These are phyloP conservation scores for Nemopilema nomurai DNA, from an alignment of 30 jellyfish, hydroid and myxozoan species.

Conservation along the genomic window DNA sequence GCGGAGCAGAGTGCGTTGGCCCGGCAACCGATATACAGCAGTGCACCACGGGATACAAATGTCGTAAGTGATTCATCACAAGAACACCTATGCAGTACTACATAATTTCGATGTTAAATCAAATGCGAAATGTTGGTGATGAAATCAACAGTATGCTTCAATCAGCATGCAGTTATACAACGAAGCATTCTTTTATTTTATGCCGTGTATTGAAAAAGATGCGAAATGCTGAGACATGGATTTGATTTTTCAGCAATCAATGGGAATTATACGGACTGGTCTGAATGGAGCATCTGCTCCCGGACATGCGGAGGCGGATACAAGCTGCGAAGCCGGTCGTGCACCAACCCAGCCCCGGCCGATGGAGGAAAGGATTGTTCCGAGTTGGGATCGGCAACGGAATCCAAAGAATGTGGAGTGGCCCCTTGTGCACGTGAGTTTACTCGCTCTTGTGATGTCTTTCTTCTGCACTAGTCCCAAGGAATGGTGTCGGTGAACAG, in stretches of 20 bases:
- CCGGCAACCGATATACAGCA: conserved; percentile 50
- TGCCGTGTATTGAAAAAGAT: too few species aligned
- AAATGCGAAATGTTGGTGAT: too few species aligned
- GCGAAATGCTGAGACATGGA: too few species aligned
- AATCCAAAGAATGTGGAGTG: conserved; percentile 76
- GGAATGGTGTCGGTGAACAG: too few species aligned
- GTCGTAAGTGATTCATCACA: conserved; percentile 50
- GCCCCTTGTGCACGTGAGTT: conserved; percentile 90
- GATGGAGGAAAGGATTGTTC: conserved; percentile 88
- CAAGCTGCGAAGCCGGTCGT: conserved; percentile 66
- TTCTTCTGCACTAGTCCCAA: too few species aligned
- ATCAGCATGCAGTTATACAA: too few species aligned
- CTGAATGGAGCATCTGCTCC: conserved; percentile 84
- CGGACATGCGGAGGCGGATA: conserved; percentile 97
- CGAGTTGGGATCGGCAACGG: conserved; percentile 62
- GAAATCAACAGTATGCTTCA: too few species aligned
- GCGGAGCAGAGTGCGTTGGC: conserved; percentile 88
- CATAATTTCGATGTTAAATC: too few species aligned
- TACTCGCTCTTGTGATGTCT: not conserved
- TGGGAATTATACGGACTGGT: conserved; percentile 90
- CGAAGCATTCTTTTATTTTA: too few species aligned
- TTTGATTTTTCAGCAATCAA: conserved; percentile 66
- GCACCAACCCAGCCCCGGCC: conserved; percentile 95
- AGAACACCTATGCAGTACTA: too few species aligned
- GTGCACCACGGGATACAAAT: conserved; percentile 48